Evolutionary conservation across 2,797 vertebrate genomes (phyloP).

Genomic region (Pangasius macronema): DNA sequence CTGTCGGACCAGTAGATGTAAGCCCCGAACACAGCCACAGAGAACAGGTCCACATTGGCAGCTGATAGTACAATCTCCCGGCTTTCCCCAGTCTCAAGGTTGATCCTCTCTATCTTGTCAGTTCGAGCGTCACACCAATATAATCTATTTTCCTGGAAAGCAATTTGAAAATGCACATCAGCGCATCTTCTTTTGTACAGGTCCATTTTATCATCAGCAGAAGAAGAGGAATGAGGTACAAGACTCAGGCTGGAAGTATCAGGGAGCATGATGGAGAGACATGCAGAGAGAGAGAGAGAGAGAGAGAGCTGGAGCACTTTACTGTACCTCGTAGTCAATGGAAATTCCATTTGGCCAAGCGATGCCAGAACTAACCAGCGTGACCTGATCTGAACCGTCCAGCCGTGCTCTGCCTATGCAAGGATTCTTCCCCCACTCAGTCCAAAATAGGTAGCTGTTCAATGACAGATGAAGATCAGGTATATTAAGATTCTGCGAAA

Average conservation of each 20-base stretch:
- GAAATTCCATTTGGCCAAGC: constrained; percentile 96
- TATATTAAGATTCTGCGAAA: constrained; percentile 10
- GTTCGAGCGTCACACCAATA: constrained; percentile 98
- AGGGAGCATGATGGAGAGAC: constrained; percentile 28
- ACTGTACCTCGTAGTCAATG: constrained; percentile 92
- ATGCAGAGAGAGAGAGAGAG: constrained; percentile 17
- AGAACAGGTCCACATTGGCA: constrained; percentile 97
- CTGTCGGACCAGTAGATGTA: constrained; percentile 99
- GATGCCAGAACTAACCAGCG: constrained; percentile 90
- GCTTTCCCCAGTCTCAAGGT: constrained; percentile 95
- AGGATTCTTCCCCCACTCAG: constrained; percentile 96
- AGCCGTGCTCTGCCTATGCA: constrained; percentile 91
- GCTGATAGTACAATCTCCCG: constrained; percentile 95
- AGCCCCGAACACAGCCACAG: constrained; percentile 94
- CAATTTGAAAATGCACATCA: constrained; percentile 82
- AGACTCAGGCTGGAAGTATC: constrained; percentile 36
- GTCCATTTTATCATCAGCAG: constrained; percentile 67
- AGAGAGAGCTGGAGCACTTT: constrained; percentile 1
- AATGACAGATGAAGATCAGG: constrained; percentile 6
- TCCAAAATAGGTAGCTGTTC: constrained; percentile 95
- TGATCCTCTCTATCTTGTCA: constrained; percentile 99
- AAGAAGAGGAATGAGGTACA: constrained; percentile 56
- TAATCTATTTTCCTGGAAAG: constrained; percentile 96
- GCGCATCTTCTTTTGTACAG: constrained; percentile 48
- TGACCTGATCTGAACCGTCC: constrained; percentile 93